Evolutionary conservation across 2,113 vertebrate genomes (phyloP), one percentile per base, ranked within the genome.

Genomic region (Leucopsar rothschildi): DNA sequence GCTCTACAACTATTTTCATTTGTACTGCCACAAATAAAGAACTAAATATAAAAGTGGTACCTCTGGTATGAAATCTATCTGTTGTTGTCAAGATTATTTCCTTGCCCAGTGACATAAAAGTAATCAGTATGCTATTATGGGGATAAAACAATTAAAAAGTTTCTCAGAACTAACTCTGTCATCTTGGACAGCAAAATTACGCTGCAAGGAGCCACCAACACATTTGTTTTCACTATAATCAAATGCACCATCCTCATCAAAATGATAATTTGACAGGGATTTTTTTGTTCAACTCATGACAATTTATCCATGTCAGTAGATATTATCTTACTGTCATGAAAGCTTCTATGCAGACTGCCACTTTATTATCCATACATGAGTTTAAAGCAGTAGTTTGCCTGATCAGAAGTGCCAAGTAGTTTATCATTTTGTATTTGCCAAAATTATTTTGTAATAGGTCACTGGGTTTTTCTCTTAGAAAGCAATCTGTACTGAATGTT

Each of bases 371-470:
- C 55, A 72, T 53, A 59, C 11, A 24, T 7, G 40, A 82, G 40
- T 90, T 91, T 90, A 60, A 86, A 89, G 64, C 44, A 77, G 35
- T 39, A 64, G 66, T 92, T 89, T 97, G 98, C 98, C 97, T 98
- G 96, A 53, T 97, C 95, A 82, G 98, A 98, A 95, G 98, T 97
- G 93, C 98, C 97, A 78, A 97, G 85, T 31, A 98, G 96, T 95
- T 98, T 97, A 87, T 96, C 75, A 83, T 94, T 98, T 72, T 97
- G 95, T 52, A 89, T 97, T 81, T 97, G 60, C 97, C 98, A 98
- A 96, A 98, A 98, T 52, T 81, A 98, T 97, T 98, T 98, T 64
- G 90, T 92, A 31, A 59, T 96, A 94, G 97, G 98, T 45, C 97
- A 97, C 16, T 49, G 33, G 3, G 1, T 25, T 97, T 94, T 81